These are phyloP conservation scores for Galendromus occidentalis DNA, from an alignment of 1,140 invertebrate species.

Conservation along the genomic window DNA sequence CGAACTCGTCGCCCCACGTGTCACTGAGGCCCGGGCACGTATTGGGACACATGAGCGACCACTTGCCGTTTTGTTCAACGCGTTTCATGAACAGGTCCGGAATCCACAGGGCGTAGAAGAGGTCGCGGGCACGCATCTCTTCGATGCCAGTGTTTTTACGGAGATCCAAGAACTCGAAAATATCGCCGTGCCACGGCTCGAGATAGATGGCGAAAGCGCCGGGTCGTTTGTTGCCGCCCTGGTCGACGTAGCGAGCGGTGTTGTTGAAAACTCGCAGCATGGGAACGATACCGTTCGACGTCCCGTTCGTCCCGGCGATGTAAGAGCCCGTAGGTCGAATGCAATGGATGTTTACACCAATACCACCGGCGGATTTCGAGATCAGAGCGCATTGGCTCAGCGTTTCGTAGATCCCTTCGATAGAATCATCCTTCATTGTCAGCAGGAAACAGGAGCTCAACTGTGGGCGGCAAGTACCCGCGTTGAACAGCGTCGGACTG, in stretches of 20 bases:
- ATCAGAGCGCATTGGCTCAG: constrained; percentile 85
- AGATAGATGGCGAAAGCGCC: constrained; percentile 97
- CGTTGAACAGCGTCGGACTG: constrained; percentile 87
- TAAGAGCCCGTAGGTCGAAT: constrained; percentile 76
- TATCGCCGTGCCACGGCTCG: constrained; percentile 96
- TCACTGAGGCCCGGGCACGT: constrained; percentile 74
- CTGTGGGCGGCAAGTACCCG: constrained; percentile 74
- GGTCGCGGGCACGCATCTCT: constrained; percentile 70
- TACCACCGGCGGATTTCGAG: constrained; percentile 90
- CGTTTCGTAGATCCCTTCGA: constrained; percentile 94
- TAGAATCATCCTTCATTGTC: constrained; percentile 86
- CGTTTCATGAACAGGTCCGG: constrained; percentile 97
- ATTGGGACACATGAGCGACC: constrained; percentile 93
- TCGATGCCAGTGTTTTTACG: constrained; percentile 89
- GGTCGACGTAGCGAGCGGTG: constrained; percentile 88
- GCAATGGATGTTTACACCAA: constrained; percentile 88
- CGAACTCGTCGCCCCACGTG: constrained; percentile 86
- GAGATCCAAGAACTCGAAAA: constrained; percentile 84
- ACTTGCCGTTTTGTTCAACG: constrained; percentile 62
- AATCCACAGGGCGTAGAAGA: constrained; percentile 98
- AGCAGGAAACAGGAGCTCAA: constrained; percentile 86
- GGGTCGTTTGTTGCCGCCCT: constrained; percentile 94
- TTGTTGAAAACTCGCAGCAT: constrained; percentile 93
- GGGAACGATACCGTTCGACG: constrained; percentile 89
- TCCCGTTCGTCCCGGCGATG: constrained; percentile 83